Evolutionary conservation across 2,797 vertebrate species (phyloP).

Genomic region (Melanotaenia nigrans): DNA sequence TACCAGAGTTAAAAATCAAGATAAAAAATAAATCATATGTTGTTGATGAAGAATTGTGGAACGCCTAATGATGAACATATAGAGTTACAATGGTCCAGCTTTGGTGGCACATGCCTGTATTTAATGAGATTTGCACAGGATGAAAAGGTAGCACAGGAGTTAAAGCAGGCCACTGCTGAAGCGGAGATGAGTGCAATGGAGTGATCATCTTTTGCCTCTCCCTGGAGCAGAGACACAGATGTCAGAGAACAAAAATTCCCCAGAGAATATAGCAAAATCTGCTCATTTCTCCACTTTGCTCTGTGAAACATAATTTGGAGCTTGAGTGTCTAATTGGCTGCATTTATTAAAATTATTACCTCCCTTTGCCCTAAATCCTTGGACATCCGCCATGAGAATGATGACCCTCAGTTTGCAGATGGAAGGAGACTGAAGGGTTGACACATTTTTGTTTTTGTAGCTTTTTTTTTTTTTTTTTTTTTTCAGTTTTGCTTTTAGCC

Average conservation of each 20-base stretch:
- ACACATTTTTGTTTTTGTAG: constrained; percentile 37
- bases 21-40: not conserved
- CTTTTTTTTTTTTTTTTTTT: constrained; percentile 5
- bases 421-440: constrained; percentile 34
- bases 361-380: constrained; percentile 52
- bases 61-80: not conserved
- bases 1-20: not conserved
- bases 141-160: constrained; percentile 31
- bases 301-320: constrained; percentile 36
- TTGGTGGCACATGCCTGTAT: not conserved
- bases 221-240: constrained; percentile 74
- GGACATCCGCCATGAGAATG: constrained; percentile 73
- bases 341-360: constrained; percentile 50
- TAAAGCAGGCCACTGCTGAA: constrained; percentile 30
- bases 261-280: constrained; percentile 58
- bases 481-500: constrained; percentile 21
- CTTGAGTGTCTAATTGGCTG: constrained; percentile 58
- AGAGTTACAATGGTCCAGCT: constrained; percentile 11
- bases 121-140: constrained; percentile 17
- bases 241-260: constrained; percentile 70
- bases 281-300: constrained; percentile 58
- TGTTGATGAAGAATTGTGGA: not conserved
- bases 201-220: constrained; percentile 56
- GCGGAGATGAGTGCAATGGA: constrained; percentile 21
- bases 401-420: constrained; percentile 65